Conservation (phyloP, 2,113 vertebrate species). For the Platichthys stellatus region DNA sequence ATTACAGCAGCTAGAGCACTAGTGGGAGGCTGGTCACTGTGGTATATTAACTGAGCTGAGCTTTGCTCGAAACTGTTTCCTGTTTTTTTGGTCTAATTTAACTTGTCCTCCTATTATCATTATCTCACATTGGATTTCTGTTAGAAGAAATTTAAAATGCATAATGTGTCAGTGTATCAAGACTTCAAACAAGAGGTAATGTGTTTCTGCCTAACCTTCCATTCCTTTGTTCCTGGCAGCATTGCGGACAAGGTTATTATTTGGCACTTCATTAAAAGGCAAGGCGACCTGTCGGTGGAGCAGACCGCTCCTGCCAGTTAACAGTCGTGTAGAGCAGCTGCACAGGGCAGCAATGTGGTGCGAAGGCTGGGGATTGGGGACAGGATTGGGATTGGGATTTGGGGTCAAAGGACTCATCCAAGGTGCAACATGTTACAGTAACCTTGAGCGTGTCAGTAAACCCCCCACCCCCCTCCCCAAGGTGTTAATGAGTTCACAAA, state of each 20-base stretch:
- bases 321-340: conserved; percentile 84
- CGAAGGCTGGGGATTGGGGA: conserved; percentile 67
- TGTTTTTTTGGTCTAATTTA: conserved; percentile 72
- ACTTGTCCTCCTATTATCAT: conserved; percentile 59
- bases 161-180: conserved; percentile 79
- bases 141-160: conserved; percentile 73
- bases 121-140: conserved; percentile 52
- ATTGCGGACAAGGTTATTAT: conserved; percentile 80
- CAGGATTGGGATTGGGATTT: conserved; percentile 72
- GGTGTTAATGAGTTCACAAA: conserved; percentile 74
- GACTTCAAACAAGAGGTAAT: conserved; percentile 83
- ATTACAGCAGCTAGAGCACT: conserved; percentile 74
- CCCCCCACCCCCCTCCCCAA: conserved; percentile 25
- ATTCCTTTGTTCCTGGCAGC: conserved; percentile 80
- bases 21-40: conserved; percentile 70
- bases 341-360: conserved; percentile 68
- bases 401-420: conserved; percentile 72
- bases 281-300: conserved; percentile 73
- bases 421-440: conserved; percentile 72
- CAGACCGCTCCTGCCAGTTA: conserved; percentile 80
- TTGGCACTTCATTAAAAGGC: conserved; percentile 87
- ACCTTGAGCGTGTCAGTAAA: conserved; percentile 65
- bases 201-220: conserved; percentile 75
- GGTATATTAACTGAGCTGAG: conserved; percentile 62
- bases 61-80: conserved; percentile 52